These are phyloP conservation scores for Nebria ingens DNA, from an alignment of 1,140 invertebrate genomes.

Conservation along the genomic window DNA sequence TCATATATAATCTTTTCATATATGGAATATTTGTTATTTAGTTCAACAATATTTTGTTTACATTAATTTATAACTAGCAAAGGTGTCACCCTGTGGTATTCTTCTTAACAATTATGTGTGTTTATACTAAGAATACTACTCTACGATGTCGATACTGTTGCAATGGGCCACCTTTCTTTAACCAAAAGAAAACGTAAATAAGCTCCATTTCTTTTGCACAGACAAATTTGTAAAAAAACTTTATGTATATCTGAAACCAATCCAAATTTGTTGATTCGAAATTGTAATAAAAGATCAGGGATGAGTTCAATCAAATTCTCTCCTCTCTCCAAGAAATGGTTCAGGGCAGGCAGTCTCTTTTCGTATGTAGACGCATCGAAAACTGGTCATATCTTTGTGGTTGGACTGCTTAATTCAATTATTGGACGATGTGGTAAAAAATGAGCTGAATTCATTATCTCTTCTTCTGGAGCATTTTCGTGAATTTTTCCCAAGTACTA, in stretches of 20 bases:
- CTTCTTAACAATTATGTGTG: too few species aligned
- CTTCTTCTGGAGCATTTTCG: neutral
- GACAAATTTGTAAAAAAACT: slow-evolving; percentile 31
- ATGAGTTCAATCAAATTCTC: slow-evolving; percentile 32
- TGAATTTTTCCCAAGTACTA: too few species aligned
- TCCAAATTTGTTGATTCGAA: slow-evolving; percentile 27
- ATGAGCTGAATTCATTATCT: neutral
- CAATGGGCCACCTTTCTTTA: too few species aligned
- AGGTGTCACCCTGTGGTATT: too few species aligned
- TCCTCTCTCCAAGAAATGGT: slow-evolving; percentile 22
- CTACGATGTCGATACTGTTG: too few species aligned
- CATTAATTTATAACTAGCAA: too few species aligned
- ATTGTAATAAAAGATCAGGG: slow-evolving; percentile 27
- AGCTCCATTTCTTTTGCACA: slow-evolving; percentile 22
- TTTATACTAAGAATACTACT: too few species aligned
- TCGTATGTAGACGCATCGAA: slow-evolving; percentile 19
- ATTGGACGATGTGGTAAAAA: slow-evolving; percentile 20
- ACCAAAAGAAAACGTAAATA: too few species aligned
- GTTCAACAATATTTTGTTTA: too few species aligned
- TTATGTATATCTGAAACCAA: slow-evolving; percentile 32
- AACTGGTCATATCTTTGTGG: slow-evolving; percentile 17
- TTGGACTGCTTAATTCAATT: slow-evolving; percentile 17
- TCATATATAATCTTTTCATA: too few species aligned
- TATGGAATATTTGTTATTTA: too few species aligned
- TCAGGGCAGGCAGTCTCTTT: slow-evolving; percentile 15